Percentiles rank a stretch among this genome's conserved stretches.
These are phyloP conservation scores for Drosophila affinis DNA, from an alignment of 2,888 invertebrate species.

Conservation along the genomic window DNA sequence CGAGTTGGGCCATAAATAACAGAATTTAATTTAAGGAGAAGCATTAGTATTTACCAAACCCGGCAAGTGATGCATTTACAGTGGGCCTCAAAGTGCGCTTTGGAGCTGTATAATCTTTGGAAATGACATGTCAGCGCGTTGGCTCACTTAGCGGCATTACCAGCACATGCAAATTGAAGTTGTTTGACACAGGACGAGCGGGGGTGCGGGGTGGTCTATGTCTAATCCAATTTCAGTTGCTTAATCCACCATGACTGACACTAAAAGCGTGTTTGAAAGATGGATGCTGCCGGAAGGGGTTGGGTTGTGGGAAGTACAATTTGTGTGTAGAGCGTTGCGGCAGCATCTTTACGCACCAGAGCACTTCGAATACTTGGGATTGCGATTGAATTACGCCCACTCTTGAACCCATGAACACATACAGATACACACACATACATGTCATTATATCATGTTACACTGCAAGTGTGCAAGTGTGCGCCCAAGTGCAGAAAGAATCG, in stretches of 20 bases:
- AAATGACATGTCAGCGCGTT: conserved; percentile 35
- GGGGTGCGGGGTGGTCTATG: neutral
- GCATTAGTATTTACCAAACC: conserved; percentile 1
- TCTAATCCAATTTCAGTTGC: conserved; percentile 44
- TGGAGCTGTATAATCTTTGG: conserved; percentile 6
- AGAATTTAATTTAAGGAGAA: conserved; percentile 3
- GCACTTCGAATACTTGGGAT: conserved; percentile 48
- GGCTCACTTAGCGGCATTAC: conserved; percentile 30
- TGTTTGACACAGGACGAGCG: conserved; percentile 5
- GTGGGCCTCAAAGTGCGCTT: neutral
- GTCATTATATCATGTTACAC: conserved; percentile 54
- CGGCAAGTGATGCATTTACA: neutral
- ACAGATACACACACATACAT: conserved; percentile 20
- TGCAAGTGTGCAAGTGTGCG: too few species aligned
- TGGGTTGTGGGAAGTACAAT: neutral
- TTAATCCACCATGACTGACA: conserved; percentile 61
- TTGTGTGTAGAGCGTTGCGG: too few species aligned
- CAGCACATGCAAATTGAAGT: conserved; percentile 47
- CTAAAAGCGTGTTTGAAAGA: conserved; percentile 43
- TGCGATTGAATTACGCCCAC: conserved; percentile 57
- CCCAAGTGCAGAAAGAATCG: conserved; percentile 4
- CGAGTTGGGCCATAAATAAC: conserved; percentile 20
- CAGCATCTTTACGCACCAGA: conserved; percentile 57
- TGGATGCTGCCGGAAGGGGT: neutral
- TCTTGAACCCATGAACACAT: neutral